These are phyloP conservation scores for Caenorhabditis afra DNA, from an alignment of 2,888 invertebrate species.

Conservation along the genomic window DNA sequence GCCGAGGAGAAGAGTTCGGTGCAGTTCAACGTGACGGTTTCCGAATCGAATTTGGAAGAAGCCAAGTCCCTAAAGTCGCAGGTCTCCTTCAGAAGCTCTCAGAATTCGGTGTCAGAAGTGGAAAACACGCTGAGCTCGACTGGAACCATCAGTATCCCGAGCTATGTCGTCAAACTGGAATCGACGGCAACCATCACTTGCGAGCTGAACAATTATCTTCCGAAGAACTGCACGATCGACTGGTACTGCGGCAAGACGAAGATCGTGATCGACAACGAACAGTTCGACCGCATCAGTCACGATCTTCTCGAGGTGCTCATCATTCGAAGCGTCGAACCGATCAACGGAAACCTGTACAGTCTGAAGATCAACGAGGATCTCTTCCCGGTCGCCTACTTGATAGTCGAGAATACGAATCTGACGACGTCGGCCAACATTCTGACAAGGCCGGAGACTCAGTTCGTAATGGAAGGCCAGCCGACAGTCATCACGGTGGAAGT, in stretches of 20 bases:
- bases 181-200: constrained; percentile 80
- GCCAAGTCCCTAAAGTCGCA: constrained; percentile 68
- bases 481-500: constrained; percentile 73
- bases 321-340: constrained; percentile 72
- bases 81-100: constrained; percentile 65
- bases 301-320: constrained; percentile 78
- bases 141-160: constrained; percentile 74
- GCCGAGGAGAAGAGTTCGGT: constrained; percentile 48
- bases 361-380: constrained; percentile 78
- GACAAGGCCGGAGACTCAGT: constrained; percentile 75
- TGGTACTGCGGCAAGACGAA: constrained; percentile 76
- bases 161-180: constrained; percentile 77
- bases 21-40: constrained; percentile 77
- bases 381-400: constrained; percentile 78
- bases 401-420: constrained; percentile 70
- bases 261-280: constrained; percentile 65
- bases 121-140: constrained; percentile 69
- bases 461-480: constrained; percentile 80
- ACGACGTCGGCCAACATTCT: constrained; percentile 58
- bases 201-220: constrained; percentile 77
- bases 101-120: constrained; percentile 65
- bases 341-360: constrained; percentile 78
- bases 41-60: constrained; percentile 73
- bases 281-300: constrained; percentile 75
- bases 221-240: constrained; percentile 70